Evolutionary conservation across 2,888 invertebrate genomes (phyloP).

Genomic region (Resseliella maxima): DNA sequence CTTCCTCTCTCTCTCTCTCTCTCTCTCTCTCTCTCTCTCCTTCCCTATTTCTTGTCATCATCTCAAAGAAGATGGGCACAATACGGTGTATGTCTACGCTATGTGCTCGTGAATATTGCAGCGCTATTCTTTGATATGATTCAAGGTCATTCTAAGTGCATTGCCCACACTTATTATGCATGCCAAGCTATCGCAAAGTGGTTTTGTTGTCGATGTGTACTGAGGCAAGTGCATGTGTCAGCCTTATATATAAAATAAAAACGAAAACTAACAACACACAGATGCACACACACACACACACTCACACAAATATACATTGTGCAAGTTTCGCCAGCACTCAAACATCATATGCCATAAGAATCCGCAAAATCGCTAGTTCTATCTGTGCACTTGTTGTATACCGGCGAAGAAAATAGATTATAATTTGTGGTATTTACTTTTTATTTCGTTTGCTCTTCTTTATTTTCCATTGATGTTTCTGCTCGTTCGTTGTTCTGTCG

Average conservation of each 20-base stretch:
- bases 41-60: too few relatives aligned
- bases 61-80: too few relatives aligned
- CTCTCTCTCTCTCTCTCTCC: too few relatives aligned
- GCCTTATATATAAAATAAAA: not conserved
- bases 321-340: not conserved
- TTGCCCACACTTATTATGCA: constrained; percentile 55
- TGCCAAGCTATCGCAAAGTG: constrained; percentile 45
- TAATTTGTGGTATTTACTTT: constrained; percentile 23
- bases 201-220: not conserved
- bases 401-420: constrained; percentile 48
- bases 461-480: not conserved
- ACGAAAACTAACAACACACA: not conserved
- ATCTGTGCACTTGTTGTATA: constrained; percentile 27
- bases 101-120: not conserved
- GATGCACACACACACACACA: not conserved
- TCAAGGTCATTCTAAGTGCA: constrained; percentile 56
- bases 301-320: not conserved
- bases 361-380: constrained; percentile 39
- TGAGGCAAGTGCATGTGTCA: constrained; percentile 16
- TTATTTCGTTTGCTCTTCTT: constrained; percentile 15
- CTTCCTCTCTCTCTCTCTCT: too few relatives aligned
- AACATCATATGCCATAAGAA: constrained; percentile 27
- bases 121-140: constrained; percentile 6
- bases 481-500: not conserved
- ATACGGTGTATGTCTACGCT: too few relatives aligned